Conservation (phyloP, 2,797 vertebrate species). For the Diceros bicornis region DNA sequence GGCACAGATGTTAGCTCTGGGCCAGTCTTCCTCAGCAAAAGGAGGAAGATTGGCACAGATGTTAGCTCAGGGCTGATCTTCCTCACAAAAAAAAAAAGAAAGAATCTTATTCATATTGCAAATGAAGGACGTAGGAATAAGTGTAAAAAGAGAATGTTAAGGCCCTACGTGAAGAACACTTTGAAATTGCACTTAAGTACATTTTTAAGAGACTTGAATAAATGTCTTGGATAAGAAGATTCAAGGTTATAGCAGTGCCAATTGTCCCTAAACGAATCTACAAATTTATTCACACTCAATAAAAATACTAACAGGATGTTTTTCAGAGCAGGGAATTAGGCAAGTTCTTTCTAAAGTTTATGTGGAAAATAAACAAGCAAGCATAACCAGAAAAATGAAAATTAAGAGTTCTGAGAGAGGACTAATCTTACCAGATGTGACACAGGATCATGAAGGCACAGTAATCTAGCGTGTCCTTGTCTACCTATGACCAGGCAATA, state of each 20-base stretch:
- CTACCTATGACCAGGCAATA: background rate
- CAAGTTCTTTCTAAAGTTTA: constrained; percentile 10
- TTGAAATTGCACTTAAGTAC: constrained; percentile 30
- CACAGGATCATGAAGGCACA: background rate
- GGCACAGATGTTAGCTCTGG: no score
- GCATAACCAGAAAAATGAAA: background rate
- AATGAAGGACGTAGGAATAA: background rate
- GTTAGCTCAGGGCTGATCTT: no score
- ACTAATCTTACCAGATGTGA: background rate
- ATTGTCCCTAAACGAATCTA: constrained; percentile 33
- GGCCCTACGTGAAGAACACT: background rate
- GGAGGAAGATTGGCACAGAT: no score
- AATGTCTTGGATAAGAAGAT: constrained; percentile 11
- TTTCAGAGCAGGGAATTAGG: background rate
- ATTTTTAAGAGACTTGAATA: constrained; percentile 39
- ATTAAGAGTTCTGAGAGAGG: background rate
- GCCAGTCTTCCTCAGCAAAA: no score
- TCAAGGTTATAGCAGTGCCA: background rate
- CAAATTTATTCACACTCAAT: constrained; percentile 20
- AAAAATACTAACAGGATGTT: constrained; percentile 31
- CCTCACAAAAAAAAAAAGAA: background rate
- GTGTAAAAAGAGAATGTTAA: background rate
- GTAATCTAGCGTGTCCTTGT: background rate
- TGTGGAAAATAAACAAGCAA: background rate
- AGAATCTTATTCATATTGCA: background rate